Evolutionary conservation across 2,888 invertebrate genomes (phyloP).

Genomic region (Sminthurides aquaticus): DNA sequence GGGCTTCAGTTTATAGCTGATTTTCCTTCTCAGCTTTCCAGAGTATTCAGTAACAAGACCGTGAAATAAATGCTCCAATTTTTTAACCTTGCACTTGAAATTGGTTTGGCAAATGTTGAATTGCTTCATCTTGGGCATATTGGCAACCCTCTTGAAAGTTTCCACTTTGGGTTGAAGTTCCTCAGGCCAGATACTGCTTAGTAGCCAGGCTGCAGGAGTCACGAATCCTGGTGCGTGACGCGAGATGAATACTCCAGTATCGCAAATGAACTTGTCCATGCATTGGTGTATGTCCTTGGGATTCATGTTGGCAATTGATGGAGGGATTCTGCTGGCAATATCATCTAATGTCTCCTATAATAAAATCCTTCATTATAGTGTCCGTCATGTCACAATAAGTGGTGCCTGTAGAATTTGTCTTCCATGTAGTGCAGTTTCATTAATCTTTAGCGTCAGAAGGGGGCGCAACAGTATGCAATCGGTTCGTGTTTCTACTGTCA

Average conservation of each 20-base stretch:
- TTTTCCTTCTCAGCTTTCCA: conserved; percentile 31
- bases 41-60: conserved; percentile 35
- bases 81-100: conserved; percentile 40
- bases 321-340: conserved; percentile 37
- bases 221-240: conserved; percentile 36
- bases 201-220: conserved; percentile 37
- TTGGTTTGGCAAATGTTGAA: conserved; percentile 26
- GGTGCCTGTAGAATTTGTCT: background rate
- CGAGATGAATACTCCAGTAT: conserved; percentile 39
- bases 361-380: background rate
- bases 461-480: too few species aligned
- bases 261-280: conserved; percentile 42
- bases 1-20: conserved; percentile 32
- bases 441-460: too few species aligned
- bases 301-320: conserved; percentile 28
- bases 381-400: too few species aligned
- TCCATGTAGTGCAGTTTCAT: background rate
- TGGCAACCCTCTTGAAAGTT: conserved; percentile 34
- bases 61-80: conserved; percentile 40
- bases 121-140: conserved; percentile 15
- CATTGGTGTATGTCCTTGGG: conserved; percentile 38
- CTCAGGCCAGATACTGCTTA: conserved; percentile 38
- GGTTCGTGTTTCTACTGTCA: too few species aligned
- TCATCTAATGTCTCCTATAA: conserved; percentile 39
- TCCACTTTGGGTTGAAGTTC: conserved; percentile 40